A percentile compares a stretch with the other conserved stretches of the same genome.
phyloP scores from a whole-genome alignment of 2,113 vertebrate genomes.

The Python bivittatus region DNA sequence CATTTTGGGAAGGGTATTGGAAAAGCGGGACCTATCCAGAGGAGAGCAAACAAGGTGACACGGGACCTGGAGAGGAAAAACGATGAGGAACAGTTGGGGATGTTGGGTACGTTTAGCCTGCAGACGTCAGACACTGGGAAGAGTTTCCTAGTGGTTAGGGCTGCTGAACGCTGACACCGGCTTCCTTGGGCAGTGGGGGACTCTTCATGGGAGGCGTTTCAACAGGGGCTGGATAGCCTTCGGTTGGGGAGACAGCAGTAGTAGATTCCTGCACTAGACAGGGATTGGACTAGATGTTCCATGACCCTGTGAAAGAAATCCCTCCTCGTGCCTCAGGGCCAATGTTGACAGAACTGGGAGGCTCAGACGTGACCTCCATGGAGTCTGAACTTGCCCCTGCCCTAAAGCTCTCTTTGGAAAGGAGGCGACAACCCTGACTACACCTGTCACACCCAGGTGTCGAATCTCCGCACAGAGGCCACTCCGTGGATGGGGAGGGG shows the following conservation, averaged over 20 bases:
- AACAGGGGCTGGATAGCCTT: not conserved
- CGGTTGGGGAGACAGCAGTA: not conserved
- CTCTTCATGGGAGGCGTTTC: no score
- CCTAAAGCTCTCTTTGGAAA: not conserved
- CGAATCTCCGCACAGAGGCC: conserved; percentile 70
- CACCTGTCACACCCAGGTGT: not conserved
- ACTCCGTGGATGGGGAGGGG: conserved; percentile 83
- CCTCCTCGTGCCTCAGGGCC: not conserved
- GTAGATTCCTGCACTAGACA: not conserved
- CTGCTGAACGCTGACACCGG: not conserved
- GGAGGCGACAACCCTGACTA: not conserved
- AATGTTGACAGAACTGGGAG: not conserved
- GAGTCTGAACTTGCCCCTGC: not conserved
- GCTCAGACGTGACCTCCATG: not conserved
- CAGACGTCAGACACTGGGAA: not conserved
- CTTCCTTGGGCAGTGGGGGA: not conserved
- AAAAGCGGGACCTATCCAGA: not conserved
- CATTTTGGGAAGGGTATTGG: not conserved
- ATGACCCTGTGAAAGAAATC: not conserved
- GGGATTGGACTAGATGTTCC: not conserved
- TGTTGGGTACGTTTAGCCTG: not conserved
- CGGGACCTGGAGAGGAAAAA: not conserved
- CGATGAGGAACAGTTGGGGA: not conserved
- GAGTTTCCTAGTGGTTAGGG: not conserved
- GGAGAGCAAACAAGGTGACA: not conserved